These are phyloP conservation scores for Basileuterus tristriatus DNA, from an alignment of 2,797 vertebrate species.

Conservation along the genomic window DNA sequence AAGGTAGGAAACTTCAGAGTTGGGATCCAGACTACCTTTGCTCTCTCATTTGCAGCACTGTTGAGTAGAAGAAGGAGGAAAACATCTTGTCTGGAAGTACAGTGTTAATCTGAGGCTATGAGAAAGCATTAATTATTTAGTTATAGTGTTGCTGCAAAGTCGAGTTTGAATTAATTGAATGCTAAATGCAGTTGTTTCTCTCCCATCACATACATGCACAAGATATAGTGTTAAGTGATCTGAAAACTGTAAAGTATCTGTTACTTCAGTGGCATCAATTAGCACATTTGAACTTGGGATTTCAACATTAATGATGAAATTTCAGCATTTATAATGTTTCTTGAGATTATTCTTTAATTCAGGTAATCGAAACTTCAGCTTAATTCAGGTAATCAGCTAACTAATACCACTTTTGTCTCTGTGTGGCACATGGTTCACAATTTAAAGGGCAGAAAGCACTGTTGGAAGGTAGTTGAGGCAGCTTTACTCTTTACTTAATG, in stretches of 20 bases:
- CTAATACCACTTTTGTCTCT: neutral
- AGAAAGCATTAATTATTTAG: constrained; percentile 37
- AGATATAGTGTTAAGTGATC: neutral
- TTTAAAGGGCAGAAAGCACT: neutral
- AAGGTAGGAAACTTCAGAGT: neutral
- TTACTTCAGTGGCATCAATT: neutral
- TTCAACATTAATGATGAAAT: neutral
- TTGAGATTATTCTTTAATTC: neutral
- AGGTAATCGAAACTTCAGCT: neutral
- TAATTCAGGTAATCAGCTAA: neutral
- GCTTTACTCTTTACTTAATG: neutral
- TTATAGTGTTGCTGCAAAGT: neutral
- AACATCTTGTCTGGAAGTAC: neutral
- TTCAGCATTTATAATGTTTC: neutral
- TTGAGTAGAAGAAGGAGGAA: neutral
- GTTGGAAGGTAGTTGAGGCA: neutral
- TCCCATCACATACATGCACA: neutral
- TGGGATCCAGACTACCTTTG: neutral
- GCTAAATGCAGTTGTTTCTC: neutral
- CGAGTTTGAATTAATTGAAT: neutral
- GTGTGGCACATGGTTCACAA: neutral
- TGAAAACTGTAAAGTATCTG: neutral
- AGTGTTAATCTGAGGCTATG: neutral
- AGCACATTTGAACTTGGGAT: neutral
- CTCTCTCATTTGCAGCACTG: neutral